Conservation (phyloP, 2,888 invertebrate genomes). For the Megamerina dolium region DNA sequence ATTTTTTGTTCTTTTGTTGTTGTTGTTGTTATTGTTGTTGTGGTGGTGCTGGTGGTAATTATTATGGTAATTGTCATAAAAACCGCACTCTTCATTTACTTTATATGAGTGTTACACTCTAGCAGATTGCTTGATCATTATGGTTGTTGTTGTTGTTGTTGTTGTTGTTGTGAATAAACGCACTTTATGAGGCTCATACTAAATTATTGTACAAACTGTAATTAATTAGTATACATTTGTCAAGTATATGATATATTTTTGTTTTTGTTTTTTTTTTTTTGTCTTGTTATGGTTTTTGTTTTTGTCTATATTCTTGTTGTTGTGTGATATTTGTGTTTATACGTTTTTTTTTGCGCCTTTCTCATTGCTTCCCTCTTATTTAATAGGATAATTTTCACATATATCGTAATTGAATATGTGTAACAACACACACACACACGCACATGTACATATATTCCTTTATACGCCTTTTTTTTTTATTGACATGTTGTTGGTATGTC, state of each 20-base stretch:
- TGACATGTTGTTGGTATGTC: not conserved
- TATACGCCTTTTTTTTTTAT: too few species aligned
- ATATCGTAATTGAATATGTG: slow-evolving; percentile 36
- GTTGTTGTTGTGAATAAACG: slow-evolving; percentile 28
- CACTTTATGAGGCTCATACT: slow-evolving; percentile 43
- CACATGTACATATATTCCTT: not conserved
- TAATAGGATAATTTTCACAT: slow-evolving; percentile 44
- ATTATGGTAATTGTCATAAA: too few species aligned
- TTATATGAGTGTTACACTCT: too few species aligned
- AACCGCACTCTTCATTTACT: too few species aligned
- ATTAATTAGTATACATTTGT: slow-evolving; percentile 51
- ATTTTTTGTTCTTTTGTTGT: too few species aligned
- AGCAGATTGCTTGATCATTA: too few species aligned
- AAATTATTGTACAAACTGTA: slow-evolving; percentile 50
- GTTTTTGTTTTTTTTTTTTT: slow-evolving; percentile 5
- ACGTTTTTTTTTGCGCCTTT: slow-evolving; percentile 19
- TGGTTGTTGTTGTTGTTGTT: slow-evolving; percentile 1
- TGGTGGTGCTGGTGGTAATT: too few species aligned
- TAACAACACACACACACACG: too few species aligned
- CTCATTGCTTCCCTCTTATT: slow-evolving; percentile 21
- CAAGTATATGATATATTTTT: slow-evolving; percentile 35
- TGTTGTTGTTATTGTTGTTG: too few species aligned
- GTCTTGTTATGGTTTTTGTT: not conserved
- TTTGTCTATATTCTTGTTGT: slow-evolving; percentile 2
- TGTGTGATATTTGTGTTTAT: slow-evolving; percentile 7